Percentiles rank a stretch among this genome's conserved stretches.
Evolutionary conservation across 2,113 vertebrate species (phyloP).

Genomic region (Atractosteus spatula): DNA sequence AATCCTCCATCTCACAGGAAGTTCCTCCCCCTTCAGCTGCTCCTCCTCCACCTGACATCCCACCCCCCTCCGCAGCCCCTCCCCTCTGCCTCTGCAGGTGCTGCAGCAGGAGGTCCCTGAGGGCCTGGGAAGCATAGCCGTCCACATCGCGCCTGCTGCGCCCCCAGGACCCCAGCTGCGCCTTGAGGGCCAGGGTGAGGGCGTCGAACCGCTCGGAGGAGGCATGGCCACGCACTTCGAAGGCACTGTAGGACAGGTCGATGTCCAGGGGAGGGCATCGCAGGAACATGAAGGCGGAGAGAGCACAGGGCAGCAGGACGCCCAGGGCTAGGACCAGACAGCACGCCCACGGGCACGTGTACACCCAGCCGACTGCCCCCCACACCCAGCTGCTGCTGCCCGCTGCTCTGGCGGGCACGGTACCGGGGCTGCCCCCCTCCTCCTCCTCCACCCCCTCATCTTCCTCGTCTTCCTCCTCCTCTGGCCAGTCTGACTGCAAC

Average conservation of each 20-base stretch:
- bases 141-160: conserved; percentile 81
- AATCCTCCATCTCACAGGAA: too few relatives aligned
- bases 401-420: conserved; percentile 27
- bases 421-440: conserved; percentile 44
- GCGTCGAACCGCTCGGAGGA: conserved; percentile 92
- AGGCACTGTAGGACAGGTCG: conserved; percentile 95
- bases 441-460: conserved; percentile 37
- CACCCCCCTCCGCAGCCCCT: conserved; percentile 12
- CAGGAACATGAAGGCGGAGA: conserved; percentile 87
- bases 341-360: conserved; percentile 82
- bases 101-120: conserved; percentile 78
- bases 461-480: conserved; percentile 68
- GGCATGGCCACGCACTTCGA: conserved; percentile 93
- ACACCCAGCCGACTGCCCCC: conserved; percentile 83
- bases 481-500: conserved; percentile 72
- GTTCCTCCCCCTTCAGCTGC: conserved; percentile 22
- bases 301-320: conserved; percentile 75
- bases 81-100: conserved; percentile 53
- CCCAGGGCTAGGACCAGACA: conserved; percentile 74
- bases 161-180: conserved; percentile 92
- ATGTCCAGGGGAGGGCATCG: conserved; percentile 91
- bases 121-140: conserved; percentile 71
- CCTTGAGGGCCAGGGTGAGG: conserved; percentile 84
- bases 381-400: conserved; percentile 67
- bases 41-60: too few relatives aligned